Conservation (phyloP, 2,113 vertebrate species). For the Caracal caracal region DNA sequence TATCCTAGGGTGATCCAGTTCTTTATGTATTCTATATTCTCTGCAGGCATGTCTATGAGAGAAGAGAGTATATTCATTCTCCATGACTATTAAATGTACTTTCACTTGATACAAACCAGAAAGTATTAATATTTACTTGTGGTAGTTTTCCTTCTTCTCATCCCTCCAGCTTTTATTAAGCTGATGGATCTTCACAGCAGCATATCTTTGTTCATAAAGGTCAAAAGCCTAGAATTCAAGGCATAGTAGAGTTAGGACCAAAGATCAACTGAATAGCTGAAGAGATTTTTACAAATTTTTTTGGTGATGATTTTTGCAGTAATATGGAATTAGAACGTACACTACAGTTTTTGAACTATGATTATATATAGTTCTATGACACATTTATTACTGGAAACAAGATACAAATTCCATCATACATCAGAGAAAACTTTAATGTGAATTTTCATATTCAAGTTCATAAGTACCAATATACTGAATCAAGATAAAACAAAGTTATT, state of each 20-base stretch:
- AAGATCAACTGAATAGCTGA: conserved; percentile 42
- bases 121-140: conserved; percentile 92
- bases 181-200: conserved; percentile 99
- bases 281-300: neutral
- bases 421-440: neutral
- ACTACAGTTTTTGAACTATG: neutral
- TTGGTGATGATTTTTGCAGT: neutral
- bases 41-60: conserved; percentile 95
- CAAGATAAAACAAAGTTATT: conserved; percentile 19
- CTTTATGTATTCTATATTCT: conserved; percentile 99
- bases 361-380: neutral
- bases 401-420: neutral
- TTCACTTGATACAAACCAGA: conserved; percentile 65
- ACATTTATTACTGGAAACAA: conserved; percentile 30
- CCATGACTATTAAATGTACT: conserved; percentile 57
- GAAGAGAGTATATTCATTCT: conserved; percentile 78
- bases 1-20: conserved; percentile 98
- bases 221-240: conserved; percentile 94
- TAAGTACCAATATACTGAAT: conserved; percentile 12
- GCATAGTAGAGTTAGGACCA: conserved; percentile 63
- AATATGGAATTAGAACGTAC: conserved; percentile 6
- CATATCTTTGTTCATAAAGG: conserved; percentile 98
- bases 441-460: conserved; percentile 36
- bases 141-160: conserved; percentile 99
- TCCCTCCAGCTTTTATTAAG: conserved; percentile 99